Percentiles rank a stretch among this genome's conserved stretches.
Evolutionary conservation across 2,797 vertebrate genomes (phyloP).

Genomic region (Antrozous pallidus): DNA sequence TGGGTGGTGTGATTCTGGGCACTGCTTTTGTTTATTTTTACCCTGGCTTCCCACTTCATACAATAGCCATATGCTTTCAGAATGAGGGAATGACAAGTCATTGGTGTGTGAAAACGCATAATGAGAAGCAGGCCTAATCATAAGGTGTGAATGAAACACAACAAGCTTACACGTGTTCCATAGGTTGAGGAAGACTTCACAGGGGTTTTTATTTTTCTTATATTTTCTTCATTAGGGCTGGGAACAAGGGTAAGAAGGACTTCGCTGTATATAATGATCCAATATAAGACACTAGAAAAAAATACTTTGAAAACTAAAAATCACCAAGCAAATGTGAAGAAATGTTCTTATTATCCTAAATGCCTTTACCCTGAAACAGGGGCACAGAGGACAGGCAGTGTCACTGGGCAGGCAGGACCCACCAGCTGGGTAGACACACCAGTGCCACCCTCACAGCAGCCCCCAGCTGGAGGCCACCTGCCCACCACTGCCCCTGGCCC

Average conservation of each 20-base stretch:
- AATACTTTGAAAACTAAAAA: conserved; percentile 18
- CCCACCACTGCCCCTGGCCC: neutral
- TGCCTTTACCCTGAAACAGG: neutral
- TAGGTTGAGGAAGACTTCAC: neutral
- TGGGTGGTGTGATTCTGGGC: neutral
- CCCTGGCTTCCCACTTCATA: conserved; percentile 7
- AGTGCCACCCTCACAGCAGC: neutral
- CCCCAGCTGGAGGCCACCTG: neutral
- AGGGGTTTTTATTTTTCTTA: neutral
- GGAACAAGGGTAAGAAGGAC: neutral
- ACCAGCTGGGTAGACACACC: neutral
- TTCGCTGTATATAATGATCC: neutral
- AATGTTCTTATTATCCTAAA: neutral
- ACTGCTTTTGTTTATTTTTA: neutral
- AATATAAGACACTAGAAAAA: neutral
- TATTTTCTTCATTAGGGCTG: neutral
- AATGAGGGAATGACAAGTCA: neutral
- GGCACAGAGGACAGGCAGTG: neutral
- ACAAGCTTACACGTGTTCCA: neutral
- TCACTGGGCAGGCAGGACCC: neutral
- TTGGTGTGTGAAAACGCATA: neutral
- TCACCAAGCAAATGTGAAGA: neutral
- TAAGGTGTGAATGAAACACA: neutral
- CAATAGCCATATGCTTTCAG: neutral
- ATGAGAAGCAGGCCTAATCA: neutral